phyloP scores from a whole-genome alignment of 2,797 vertebrate genomes.

The Halcyon leucocephala region DNA sequence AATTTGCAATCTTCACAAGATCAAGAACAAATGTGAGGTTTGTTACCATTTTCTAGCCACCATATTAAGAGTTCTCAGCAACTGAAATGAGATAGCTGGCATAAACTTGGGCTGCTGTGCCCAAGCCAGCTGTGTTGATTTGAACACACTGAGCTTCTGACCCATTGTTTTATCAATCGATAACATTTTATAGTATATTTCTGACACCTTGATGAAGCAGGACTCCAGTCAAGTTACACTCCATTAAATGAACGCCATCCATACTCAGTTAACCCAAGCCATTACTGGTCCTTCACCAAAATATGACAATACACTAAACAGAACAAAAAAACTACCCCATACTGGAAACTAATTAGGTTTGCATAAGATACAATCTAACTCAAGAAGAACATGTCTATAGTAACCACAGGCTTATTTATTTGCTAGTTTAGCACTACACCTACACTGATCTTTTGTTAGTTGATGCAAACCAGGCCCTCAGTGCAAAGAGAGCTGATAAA shows the following conservation, averaged over 20 bases:
- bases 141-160: not conserved
- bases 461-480: not conserved
- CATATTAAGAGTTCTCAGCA: not conserved
- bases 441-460: not conserved
- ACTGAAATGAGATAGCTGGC: not conserved
- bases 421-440: not conserved
- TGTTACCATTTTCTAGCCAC: not conserved
- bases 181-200: not conserved
- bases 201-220: not conserved
- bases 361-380: not conserved
- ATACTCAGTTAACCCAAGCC: not conserved
- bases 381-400: not conserved
- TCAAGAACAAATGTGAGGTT: not conserved
- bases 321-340: not conserved
- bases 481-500: not conserved
- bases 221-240: not conserved
- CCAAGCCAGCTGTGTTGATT: not conserved
- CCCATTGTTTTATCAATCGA: not conserved
- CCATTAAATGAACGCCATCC: not conserved
- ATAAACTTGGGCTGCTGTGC: not conserved
- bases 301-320: not conserved
- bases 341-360: not conserved
- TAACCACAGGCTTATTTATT: not conserved
- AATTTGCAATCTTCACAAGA: not conserved
- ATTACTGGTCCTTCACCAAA: not conserved